Conservation (phyloP, 2,888 invertebrate species). For the Caenorhabditis sp. region DNA sequence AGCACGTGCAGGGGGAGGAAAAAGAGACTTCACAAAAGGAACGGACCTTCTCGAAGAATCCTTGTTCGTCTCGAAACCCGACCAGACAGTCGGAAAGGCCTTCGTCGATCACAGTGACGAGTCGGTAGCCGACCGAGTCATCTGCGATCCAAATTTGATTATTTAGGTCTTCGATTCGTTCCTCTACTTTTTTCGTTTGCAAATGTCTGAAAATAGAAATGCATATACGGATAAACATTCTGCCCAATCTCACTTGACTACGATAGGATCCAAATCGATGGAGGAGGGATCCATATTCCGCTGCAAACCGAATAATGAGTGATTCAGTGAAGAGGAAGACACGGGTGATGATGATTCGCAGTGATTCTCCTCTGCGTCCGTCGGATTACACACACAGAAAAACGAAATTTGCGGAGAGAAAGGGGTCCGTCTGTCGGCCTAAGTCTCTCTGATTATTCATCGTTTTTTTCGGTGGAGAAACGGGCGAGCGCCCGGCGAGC, state of each 20-base stretch:
- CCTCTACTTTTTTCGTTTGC: constrained; percentile 51
- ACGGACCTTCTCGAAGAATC: constrained; percentile 73
- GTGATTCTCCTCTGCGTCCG: constrained; percentile 1
- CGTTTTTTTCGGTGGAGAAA: constrained; percentile 6
- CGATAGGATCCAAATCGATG: constrained; percentile 30
- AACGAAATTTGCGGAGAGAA: constrained; percentile 28
- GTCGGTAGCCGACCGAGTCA: constrained; percentile 61
- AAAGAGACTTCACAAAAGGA: not conserved
- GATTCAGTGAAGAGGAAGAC: constrained; percentile 12
- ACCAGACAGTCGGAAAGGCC: constrained; percentile 65
- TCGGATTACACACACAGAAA: constrained; percentile 36
- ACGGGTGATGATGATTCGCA: constrained; percentile 32
- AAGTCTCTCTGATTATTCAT: constrained; percentile 40
- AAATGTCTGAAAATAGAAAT: constrained; percentile 31
- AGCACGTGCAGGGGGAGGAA: not conserved
- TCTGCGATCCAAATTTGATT: constrained; percentile 73
- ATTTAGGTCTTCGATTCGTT: constrained; percentile 57
- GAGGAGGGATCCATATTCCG: constrained; percentile 2
- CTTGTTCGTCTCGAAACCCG: constrained; percentile 73
- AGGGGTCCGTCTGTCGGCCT: constrained; percentile 4
- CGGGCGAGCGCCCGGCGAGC: not conserved
- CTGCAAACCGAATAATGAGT: constrained; percentile 34
- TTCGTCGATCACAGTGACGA: constrained; percentile 65
- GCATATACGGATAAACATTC: not conserved
- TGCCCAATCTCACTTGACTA: constrained; percentile 18